Evolutionary conservation across 1,140 invertebrate species (phyloP).

Genomic region (Macrotrachela quadricornifera): DNA sequence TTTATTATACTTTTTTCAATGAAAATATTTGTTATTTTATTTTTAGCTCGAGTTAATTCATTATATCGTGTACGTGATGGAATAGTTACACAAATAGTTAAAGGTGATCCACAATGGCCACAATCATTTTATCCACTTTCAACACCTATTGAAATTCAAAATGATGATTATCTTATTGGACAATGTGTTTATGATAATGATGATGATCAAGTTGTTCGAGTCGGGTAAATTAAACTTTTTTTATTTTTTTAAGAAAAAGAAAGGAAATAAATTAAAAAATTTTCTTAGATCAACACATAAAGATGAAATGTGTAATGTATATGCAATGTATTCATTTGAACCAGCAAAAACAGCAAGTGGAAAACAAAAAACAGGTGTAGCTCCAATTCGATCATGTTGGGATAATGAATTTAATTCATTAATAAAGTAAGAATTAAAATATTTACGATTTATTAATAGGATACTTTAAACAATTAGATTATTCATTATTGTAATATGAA

Average conservation of each 20-base stretch:
- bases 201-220: background rate
- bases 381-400: no score
- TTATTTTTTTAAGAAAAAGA: no score
- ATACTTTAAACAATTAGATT: no score
- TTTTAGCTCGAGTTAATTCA: slow-evolving; percentile 42
- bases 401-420: no score
- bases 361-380: no score
- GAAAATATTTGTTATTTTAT: no score
- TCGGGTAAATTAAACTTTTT: no score
- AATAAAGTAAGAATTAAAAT: no score
- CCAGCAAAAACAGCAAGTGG: slow-evolving; percentile 17
- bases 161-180: slow-evolving; percentile 50
- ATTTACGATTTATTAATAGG: no score
- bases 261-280: no score
- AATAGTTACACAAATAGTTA: slow-evolving; percentile 33
- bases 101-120: slow-evolving; percentile 70
- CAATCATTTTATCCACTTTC: slow-evolving; percentile 77
- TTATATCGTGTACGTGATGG: slow-evolving; percentile 54
- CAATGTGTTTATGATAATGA: slow-evolving; percentile 3
- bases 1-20: no score
- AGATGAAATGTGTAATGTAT: slow-evolving; percentile 99
- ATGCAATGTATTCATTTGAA: slow-evolving; percentile 85
- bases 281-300: slow-evolving; percentile 44
- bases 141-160: slow-evolving; percentile 34
- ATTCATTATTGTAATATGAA: no score